phyloP scores from a whole-genome alignment of 2,888 invertebrate genomes.

The Hirtodrosophila histrioides region DNA sequence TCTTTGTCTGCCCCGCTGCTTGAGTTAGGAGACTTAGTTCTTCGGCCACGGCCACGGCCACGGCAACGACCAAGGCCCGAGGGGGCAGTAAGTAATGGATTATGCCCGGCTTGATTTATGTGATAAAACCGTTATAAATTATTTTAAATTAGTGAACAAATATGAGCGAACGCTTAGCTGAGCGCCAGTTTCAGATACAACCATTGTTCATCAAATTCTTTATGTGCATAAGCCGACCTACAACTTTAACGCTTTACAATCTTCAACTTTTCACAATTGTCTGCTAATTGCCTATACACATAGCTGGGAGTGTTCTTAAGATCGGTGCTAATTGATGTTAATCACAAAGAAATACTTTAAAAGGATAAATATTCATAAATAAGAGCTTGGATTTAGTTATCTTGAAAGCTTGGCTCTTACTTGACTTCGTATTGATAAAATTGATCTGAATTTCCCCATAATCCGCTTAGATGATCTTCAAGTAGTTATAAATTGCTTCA shows the following conservation, averaged over 20 bases:
- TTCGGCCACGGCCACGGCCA: constrained; percentile 11
- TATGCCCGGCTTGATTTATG: constrained; percentile 72
- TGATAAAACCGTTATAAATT: constrained; percentile 65
- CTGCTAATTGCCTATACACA: constrained; percentile 30
- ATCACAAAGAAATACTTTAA: too few relatives aligned
- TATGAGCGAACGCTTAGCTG: constrained; percentile 38
- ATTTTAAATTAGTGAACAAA: constrained; percentile 56
- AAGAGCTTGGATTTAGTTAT: too few relatives aligned
- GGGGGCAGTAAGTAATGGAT: constrained; percentile 58
- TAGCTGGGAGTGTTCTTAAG: background rate
- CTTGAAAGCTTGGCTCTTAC: too few relatives aligned
- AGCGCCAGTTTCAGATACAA: constrained; percentile 52
- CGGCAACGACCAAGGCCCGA: constrained; percentile 7
- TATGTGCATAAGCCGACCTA: background rate
- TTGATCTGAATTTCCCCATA: too few relatives aligned
- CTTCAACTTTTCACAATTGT: constrained; percentile 22
- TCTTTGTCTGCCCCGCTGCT: constrained; percentile 56
- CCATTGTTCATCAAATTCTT: background rate
- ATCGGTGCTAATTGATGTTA: too few relatives aligned
- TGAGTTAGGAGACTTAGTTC: constrained; percentile 35
- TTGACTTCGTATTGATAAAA: too few relatives aligned
- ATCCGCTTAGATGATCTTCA: too few relatives aligned
- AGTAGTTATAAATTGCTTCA: too few relatives aligned
- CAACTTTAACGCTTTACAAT: background rate
- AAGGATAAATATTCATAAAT: too few relatives aligned